phyloP scores from a whole-genome alignment of 2,888 invertebrate genomes.

The Clitarchus hookeri region DNA sequence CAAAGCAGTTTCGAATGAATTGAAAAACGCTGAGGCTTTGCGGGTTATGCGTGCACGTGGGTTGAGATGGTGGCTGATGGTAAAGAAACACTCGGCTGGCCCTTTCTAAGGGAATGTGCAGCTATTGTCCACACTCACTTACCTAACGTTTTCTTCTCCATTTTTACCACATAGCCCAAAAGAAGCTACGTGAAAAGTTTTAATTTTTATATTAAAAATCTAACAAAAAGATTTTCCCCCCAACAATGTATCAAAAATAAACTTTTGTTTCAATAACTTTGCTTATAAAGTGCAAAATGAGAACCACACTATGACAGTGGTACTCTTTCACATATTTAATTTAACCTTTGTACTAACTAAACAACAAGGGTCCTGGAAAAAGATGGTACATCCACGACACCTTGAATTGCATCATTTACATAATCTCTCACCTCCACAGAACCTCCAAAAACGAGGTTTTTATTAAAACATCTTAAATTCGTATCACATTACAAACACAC shows the following conservation, averaged over 20 bases:
- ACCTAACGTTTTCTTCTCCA: slow-evolving; percentile 41
- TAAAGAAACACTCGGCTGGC: slow-evolving; percentile 25
- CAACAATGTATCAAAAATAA: slow-evolving; percentile 72
- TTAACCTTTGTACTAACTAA: slow-evolving; percentile 46
- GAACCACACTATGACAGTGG: slow-evolving; percentile 38
- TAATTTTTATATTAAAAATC: slow-evolving; percentile 54
- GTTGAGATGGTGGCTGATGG: slow-evolving; percentile 34
- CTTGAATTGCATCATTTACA: slow-evolving; percentile 39
- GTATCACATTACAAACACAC: slow-evolving; percentile 36
- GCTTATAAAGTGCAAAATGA: slow-evolving; percentile 52
- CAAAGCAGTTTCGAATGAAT: slow-evolving; percentile 37
- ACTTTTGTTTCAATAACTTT: slow-evolving; percentile 55
- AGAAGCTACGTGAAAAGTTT: slow-evolving; percentile 39
- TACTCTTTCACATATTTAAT: slow-evolving; percentile 44
- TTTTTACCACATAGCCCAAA: slow-evolving; percentile 40
- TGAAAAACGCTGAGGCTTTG: slow-evolving; percentile 40
- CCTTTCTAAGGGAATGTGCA: slow-evolving; percentile 34
- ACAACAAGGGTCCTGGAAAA: slow-evolving; percentile 39
- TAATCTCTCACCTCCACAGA: slow-evolving; percentile 37
- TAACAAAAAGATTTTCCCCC: slow-evolving; percentile 61
- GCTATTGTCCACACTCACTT: slow-evolving; percentile 39
- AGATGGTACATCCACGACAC: slow-evolving; percentile 33
- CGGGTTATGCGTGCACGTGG: slow-evolving; percentile 38
- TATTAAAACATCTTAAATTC: slow-evolving; percentile 39
- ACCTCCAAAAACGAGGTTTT: slow-evolving; percentile 27